Evolutionary conservation across 2,113 vertebrate genomes (phyloP).

Genomic region (Drymodes brunneopygia): DNA sequence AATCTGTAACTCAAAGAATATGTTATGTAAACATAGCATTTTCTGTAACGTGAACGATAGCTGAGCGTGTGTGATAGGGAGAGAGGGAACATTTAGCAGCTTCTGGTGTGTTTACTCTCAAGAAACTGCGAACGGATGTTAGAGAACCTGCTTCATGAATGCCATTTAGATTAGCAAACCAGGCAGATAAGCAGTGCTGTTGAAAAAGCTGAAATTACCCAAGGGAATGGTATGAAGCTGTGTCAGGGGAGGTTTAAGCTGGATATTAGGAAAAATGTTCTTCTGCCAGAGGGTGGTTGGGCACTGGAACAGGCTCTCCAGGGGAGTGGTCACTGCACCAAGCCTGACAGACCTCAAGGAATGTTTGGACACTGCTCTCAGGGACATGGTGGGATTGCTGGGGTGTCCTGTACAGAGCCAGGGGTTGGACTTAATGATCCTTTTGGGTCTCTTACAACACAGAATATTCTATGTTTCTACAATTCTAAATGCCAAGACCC

Average conservation of each 20-base stretch:
- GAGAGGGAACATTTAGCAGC: not conserved
- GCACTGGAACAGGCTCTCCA: not conserved
- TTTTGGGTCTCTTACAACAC: not conserved
- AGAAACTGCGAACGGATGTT: not conserved
- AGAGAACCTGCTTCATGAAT: not conserved
- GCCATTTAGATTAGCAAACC: not conserved
- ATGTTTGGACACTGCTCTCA: not conserved
- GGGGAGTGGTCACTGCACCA: not conserved
- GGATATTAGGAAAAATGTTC: not conserved
- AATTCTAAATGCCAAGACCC: not conserved
- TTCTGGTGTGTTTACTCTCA: not conserved
- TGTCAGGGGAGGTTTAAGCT: not conserved
- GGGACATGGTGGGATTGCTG: not conserved
- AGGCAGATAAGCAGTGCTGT: not conserved
- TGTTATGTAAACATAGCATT: not conserved
- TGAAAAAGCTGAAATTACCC: not conserved
- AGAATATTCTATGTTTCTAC: not conserved
- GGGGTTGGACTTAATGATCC: not conserved
- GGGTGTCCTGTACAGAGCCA: not conserved
- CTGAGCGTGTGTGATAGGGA: not conserved
- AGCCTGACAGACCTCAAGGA: not conserved
- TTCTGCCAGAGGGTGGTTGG: not conserved
- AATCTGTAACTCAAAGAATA: not conserved
- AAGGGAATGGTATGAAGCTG: not conserved
- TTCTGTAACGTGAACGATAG: not conserved